phyloP scores from a whole-genome alignment of 2,888 invertebrate species.

The Lasioglossum morio region DNA sequence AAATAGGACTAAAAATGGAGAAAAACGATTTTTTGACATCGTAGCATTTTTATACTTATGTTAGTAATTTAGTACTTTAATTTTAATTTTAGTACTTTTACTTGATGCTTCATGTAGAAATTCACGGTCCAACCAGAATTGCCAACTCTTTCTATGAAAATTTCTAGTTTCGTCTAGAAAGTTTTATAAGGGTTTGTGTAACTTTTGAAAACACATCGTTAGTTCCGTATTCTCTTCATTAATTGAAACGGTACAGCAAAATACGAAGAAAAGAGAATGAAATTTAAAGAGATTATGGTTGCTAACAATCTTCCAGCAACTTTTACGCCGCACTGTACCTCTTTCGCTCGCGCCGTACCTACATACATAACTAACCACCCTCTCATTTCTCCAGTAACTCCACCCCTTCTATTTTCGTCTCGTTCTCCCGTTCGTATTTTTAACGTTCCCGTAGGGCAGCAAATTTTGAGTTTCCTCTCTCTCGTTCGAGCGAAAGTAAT shows the following conservation, averaged over 20 bases:
- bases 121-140: too few relatives aligned
- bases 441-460: neutral
- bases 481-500: slow-evolving; percentile 3
- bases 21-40: too few relatives aligned
- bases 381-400: neutral
- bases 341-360: neutral
- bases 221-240: neutral
- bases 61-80: too few relatives aligned
- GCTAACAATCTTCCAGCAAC: neutral
- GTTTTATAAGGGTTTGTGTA: too few relatives aligned
- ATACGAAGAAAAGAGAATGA: neutral
- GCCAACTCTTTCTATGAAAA: too few relatives aligned
- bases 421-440: neutral
- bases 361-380: neutral
- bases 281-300: neutral
- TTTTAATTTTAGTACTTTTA: too few relatives aligned
- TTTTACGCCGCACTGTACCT: neutral
- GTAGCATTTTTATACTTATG: too few relatives aligned
- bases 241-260: neutral
- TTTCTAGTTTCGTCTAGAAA: too few relatives aligned
- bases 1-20: too few relatives aligned
- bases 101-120: too few relatives aligned
- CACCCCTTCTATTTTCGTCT: neutral
- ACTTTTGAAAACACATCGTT: neutral
- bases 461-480: slow-evolving; percentile 9